Base-by-base conservation (phyloP, 2,797 vertebrate genomes). In the Bovichtus variegatus region DNA sequence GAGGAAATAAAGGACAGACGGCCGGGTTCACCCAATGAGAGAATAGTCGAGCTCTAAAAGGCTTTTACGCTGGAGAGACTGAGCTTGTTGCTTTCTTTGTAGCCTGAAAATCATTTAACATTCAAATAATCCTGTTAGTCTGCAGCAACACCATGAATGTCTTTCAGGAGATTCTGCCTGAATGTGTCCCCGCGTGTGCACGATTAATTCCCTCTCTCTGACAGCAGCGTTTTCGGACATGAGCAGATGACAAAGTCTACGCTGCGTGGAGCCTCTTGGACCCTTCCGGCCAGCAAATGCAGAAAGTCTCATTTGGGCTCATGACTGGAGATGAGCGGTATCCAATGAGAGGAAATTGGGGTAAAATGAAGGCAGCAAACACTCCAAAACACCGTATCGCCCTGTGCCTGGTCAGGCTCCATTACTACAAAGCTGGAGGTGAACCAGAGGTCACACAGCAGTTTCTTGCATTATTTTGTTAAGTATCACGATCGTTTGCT, bases 1-100 rank as follows among this genome's bases (percentile, higher is more conserved):
- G 43, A 82, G 74, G 70, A 87, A 81, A 89, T 86, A 61, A 82
- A 82, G 76, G 75, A 70, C 82, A 78, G 75, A 72, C 53, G 15
- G 66, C 61, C 27, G 41, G n/a, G 21, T 77, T 85, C 64, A 78
- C 66, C 73, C 63, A 66, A 79, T 49, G 72, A 36, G n/a, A 72
- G 57, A 70, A 62, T 9, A 58, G 78, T 74, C 63, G 40, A 41
- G 66, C 54, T 75, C 54, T 76, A 57, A 70, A 79, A 54, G 46
- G 49, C 75, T 4, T 0, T 65, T 57, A 41, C 38, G 44, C 25
- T 67, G 60, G 19, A 73, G 66, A 73, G 65, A 59, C 49, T 43
- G 11, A 58, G 47, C 36, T 21, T 44, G 25, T 59, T 43, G 44
- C 21, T 36, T 75, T 73, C 23, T 51, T 31, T 51, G n/a, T n/a